Percentiles rank a stretch among this genome's conserved stretches.
Evolutionary conservation across 2,797 vertebrate species (phyloP).

Genomic region (Propithecus perrieri): DNA sequence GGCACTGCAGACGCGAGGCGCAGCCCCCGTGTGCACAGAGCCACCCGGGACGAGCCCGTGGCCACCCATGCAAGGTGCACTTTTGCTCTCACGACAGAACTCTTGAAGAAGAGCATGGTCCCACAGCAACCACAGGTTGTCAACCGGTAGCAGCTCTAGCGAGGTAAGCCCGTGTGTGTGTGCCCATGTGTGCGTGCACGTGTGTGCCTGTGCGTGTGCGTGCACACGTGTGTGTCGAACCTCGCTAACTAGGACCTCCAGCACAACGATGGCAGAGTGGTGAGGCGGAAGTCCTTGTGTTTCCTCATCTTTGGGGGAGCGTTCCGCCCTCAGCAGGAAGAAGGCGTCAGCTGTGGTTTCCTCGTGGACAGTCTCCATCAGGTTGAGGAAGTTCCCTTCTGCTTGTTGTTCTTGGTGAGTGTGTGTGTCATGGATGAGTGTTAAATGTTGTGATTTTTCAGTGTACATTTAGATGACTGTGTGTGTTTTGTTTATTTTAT

Average conservation of each 20-base stretch:
- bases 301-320: neutral
- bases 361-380: fast-evolving
- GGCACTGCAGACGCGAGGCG: too few species aligned
- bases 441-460: neutral
- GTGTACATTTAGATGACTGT: neutral
- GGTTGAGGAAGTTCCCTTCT: neutral
- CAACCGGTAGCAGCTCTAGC: neutral
- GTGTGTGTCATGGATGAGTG: too few species aligned
- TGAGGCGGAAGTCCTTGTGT: fast-evolving
- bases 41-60: fast-evolving
- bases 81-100: neutral
- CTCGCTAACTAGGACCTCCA: neutral
- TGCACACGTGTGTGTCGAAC: neutral
- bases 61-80: neutral
- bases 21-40: fast-evolving
- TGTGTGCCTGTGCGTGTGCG: too few species aligned
- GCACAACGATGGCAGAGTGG: fast-evolving
- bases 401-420: neutral
- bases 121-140: neutral
- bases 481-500: neutral
- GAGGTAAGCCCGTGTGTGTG: neutral
- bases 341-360: fast-evolving
- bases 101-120: fast-evolving
- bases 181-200: neutral
- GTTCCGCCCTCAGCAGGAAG: neutral